Base-by-base conservation (phyloP, 2,888 invertebrate species). In the Chesias legatella region DNA sequence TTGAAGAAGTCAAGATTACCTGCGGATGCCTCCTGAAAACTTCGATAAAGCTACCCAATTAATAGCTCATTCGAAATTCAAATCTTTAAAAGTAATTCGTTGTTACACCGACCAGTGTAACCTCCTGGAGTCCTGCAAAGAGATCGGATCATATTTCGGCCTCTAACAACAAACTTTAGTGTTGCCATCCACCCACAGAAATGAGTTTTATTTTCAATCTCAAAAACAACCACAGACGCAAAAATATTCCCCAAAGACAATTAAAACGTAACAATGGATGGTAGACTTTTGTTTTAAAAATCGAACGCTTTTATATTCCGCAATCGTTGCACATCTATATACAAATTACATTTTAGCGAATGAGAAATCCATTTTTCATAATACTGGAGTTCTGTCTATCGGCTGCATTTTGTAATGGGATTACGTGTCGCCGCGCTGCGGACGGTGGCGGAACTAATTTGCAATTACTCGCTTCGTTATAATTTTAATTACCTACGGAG, bases 361-460 rank as follows among this genome's bases (percentile, higher is more conserved):
- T 48, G 44, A 41, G 38, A 33, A 48, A 41, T 38, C 41, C 44
- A 35, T 48, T 17, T 41, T 40, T 34, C 31, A 35, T 33, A 33
- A 20, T 20, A 22, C 25, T 31, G 22, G 40, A 40, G 37, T 31
- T 33, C 27, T 43, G 33, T 36, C 36, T 34, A 37, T 41, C 31
- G 17, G 27, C 26, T 40, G 39, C 41, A 23, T 31, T 38, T 40
- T 30, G 20, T 47, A 42, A 39, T 33, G 17, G 8, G 29, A 33
- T 39, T 39, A 39, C n/a, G 28, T 34, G 28, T 32, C 35, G 44
- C 42, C 23, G 28, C 28, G 17, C 20, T 20, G 33, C 29, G 33
- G 29, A 20, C 29, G 33, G 40, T 40, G 29, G 33, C 40, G 40
- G 40, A 40, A 40, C 40, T 33, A 40, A 40, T 40, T 1, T 17